Evolutionary conservation across 2,797 vertebrate genomes (phyloP), one percentile per base, ranked within the genome.

Genomic region (Enteromius paludinosus): DNA sequence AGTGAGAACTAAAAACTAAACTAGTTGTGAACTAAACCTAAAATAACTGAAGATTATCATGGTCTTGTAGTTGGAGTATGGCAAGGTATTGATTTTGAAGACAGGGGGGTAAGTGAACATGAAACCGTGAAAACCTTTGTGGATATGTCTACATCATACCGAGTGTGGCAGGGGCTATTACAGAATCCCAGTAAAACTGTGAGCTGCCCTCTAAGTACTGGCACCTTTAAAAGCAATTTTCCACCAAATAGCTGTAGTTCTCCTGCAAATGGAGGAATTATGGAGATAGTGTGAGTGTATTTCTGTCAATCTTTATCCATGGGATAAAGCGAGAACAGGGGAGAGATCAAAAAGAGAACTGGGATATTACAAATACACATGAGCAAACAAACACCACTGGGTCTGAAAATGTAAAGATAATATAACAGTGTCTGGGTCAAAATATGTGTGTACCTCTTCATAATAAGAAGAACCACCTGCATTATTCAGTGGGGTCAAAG

Each of bases 181-280:
- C 45, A 81, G 20, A 64, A 70, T 69, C 73, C 35, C 38, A 75
- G 82, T 45, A 20, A 23, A 72, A 65, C 23, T 54, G 28, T 61
- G n/a, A 41, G 66, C 78, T 71, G 54, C 72, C 62, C 17, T 65
- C 14, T 59, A 64, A 83, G 68, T 41, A 33, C 68, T 43, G 47
- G 10, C 18, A 78, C 59, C 35, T 83, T 56, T 62, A 20, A 83
- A 72, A 83, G 59, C 56, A 64, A 78, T 71, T 79, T 83, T 83
- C 56, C 28, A 56, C 33, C 49, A 78, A 72, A 79, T 73, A 83
- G 68, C 41, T 14, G 17, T 61, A 61, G 76, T 82, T 49, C 62
- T 38, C 23, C 61, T 14, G 11, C 69, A 85, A 68, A 85, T 83
- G 52, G 75, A 83, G 43, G 69, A 83, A 85, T 83, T 85, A 79